phyloP scores from a whole-genome alignment of 1,140 invertebrate species.

The Eurosta solidaginis region DNA sequence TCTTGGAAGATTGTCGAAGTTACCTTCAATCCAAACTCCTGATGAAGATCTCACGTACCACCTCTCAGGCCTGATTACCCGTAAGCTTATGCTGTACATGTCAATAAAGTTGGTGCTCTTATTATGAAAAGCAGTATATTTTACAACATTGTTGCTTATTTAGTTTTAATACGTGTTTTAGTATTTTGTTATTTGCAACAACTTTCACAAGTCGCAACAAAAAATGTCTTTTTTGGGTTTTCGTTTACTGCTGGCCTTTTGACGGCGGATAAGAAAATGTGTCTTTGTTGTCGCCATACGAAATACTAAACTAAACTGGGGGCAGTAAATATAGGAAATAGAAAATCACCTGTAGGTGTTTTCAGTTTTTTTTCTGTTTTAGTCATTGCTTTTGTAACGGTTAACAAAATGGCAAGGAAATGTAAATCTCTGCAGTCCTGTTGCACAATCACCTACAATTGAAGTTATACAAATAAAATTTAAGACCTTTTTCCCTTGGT shows the following conservation, averaged over 20 bases:
- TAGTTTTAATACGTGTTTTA: neutral
- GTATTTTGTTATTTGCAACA: slow-evolving; percentile 3
- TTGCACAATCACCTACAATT: neutral
- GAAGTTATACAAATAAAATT: slow-evolving; percentile 7
- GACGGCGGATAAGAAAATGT: slow-evolving; percentile 12
- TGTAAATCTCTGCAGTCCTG: slow-evolving; percentile 1
- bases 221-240: neutral
- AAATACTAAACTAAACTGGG: neutral
- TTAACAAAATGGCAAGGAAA: neutral
- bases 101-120: too few relatives aligned
- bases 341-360: neutral
- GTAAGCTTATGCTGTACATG: too few relatives aligned
- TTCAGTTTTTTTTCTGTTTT: neutral
- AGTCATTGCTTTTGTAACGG: too few relatives aligned
- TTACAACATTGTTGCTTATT: neutral
- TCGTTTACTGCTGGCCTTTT: neutral
- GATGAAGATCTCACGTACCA: too few relatives aligned
- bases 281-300: slow-evolving; percentile 13
- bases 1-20: too few relatives aligned
- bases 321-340: neutral
- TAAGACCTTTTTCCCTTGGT: too few relatives aligned
- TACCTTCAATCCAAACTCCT: too few relatives aligned
- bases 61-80: too few relatives aligned
- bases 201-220: slow-evolving; percentile 3
- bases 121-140: too few relatives aligned